Evolutionary conservation across 2,797 vertebrate species (phyloP).

Genomic region (Artibeus lituratus): DNA sequence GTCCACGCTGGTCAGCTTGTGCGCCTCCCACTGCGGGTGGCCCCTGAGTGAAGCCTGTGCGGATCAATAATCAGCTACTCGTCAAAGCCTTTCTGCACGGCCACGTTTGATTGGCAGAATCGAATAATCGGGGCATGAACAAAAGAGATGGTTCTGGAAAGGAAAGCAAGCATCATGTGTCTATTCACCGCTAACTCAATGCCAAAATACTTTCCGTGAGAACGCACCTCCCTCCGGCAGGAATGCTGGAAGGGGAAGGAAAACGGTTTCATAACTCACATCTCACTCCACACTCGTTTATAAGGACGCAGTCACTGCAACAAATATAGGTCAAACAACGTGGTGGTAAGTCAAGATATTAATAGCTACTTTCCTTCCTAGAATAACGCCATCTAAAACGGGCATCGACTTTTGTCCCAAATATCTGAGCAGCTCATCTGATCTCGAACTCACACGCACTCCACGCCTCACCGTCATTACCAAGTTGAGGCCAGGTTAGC

Average conservation of each 20-base stretch:
- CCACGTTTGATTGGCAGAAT: background rate
- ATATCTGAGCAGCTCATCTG: background rate
- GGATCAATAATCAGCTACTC: background rate
- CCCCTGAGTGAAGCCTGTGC: rapidly evolving
- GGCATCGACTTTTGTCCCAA: conserved; percentile 18
- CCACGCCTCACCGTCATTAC: background rate
- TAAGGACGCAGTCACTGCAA: background rate
- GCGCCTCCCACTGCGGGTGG: rapidly evolving
- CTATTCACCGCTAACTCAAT: background rate
- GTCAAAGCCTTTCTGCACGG: background rate
- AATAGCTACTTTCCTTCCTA: conserved; percentile 20
- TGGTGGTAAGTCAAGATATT: conserved; percentile 34
- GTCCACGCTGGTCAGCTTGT: rapidly evolving
- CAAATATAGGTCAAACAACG: background rate
- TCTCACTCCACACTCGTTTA: background rate
- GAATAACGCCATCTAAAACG: background rate
- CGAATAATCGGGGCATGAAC: too few species aligned
- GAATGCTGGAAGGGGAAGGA: background rate
- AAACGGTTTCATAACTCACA: background rate
- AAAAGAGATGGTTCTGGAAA: background rate
- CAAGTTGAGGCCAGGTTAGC: background rate
- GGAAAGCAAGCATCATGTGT: rapidly evolving
- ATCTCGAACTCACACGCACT: background rate
- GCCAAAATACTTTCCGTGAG: background rate
- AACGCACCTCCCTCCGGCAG: background rate